Evolutionary conservation across 92 coral and sea anemone genomes (phyloP), one percentile per base, ranked within the genome.

Genomic region (Palythoa grandiflora): DNA sequence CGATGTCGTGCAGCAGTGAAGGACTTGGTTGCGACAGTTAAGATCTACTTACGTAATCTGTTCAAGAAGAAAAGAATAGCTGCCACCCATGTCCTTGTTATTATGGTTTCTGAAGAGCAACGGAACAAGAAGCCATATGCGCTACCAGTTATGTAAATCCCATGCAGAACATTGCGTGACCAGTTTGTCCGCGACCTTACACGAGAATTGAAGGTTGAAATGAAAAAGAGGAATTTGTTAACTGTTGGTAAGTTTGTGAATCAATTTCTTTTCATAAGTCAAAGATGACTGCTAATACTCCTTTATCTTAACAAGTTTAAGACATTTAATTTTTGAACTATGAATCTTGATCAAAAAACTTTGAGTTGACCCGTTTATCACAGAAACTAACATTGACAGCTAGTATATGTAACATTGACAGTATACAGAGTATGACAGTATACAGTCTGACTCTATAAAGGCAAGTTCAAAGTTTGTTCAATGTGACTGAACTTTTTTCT

Each of bases 41-140:
- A 52, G 21, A 48, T 66, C 38, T 48, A 76, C 63, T 76, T 76
- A 37, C 21, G 36, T 6, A 76, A 52, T 76, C 17, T 76, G 15
- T 76, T 76, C 40, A 77, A 77, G 66, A 77, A 77, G 65, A 72
- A 51, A 14, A 12, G 44, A 36, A 12, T 20, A 35, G 66, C 81
- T 9, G 65, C 81, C 13, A 53, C 66, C 14, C 81, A 77, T 77
- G 47, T 77, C 19, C 9, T 53, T 21, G 68, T 50, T 11, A n/a
- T 77, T 9, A 77, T 77, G 81, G 65, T 77, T 2, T 9, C 81
- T 8, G 81, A 53, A 52, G 39, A 77, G 65, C 63, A 53, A 12
- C 80, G 47, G 11, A 52, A 77, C 40, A 77, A 52, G 7, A 76
- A 77, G 65, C 81, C 81, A 1, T 77, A 77, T 77, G 81, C 81